Conservation (phyloP, 2,888 invertebrate genomes). For the Copidosoma aretas region DNA sequence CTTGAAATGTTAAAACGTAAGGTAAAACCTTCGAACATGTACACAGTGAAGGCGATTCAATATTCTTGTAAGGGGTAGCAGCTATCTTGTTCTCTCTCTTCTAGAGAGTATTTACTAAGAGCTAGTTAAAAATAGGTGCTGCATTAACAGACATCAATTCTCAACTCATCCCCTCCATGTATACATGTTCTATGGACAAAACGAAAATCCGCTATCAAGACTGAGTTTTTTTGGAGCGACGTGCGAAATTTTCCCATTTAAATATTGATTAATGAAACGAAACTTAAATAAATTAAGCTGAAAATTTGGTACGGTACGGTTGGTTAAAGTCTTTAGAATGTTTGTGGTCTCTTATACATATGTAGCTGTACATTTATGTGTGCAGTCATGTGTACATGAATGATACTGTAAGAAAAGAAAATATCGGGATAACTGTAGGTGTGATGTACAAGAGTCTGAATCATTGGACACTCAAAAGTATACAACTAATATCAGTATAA, state of each 20-base stretch:
- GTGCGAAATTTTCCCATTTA: slow-evolving; percentile 26
- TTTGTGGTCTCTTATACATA: slow-evolving; percentile 38
- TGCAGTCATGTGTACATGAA: slow-evolving; percentile 28
- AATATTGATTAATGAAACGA: slow-evolving; percentile 7
- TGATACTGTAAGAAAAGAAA: too few relatives aligned
- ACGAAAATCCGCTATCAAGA: too few relatives aligned
- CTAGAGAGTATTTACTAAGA: too few relatives aligned
- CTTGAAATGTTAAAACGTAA: slow-evolving; percentile 27
- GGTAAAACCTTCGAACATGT: slow-evolving; percentile 32
- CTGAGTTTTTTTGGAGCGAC: neutral
- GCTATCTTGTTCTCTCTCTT: too few relatives aligned
- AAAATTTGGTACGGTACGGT: slow-evolving; percentile 31
- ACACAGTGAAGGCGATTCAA: slow-evolving; percentile 27
- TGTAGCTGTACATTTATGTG: slow-evolving; percentile 18
- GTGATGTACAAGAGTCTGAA: slow-evolving; percentile 23
- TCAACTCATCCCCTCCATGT: too few relatives aligned
- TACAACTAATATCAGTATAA: slow-evolving; percentile 25
- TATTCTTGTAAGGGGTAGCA: too few relatives aligned
- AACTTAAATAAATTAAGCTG: slow-evolving; percentile 32
- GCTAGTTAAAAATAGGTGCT: too few relatives aligned
- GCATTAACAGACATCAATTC: too few relatives aligned
- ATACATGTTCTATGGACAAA: too few relatives aligned
- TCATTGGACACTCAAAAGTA: slow-evolving; percentile 20
- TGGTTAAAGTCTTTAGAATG: slow-evolving; percentile 23
- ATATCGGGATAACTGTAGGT: slow-evolving; percentile 28